phyloP scores from a whole-genome alignment of 2,113 vertebrate genomes.

The Sinocyclocheilus anophthalmus region DNA sequence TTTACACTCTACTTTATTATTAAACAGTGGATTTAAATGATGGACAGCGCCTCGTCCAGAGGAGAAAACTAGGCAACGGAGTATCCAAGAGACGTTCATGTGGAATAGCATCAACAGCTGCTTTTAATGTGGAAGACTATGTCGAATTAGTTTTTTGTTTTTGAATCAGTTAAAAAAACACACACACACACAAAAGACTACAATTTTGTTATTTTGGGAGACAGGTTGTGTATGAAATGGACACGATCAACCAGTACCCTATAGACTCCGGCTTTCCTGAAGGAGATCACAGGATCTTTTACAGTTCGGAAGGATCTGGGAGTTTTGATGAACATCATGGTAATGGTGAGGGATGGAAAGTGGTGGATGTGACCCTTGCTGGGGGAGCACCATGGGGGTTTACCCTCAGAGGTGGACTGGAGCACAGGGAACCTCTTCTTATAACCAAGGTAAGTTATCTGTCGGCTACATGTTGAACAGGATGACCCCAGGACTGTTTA shows the following conservation, averaged over 20 bases:
- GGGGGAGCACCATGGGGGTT: constrained; percentile 96
- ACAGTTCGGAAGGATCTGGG: constrained; percentile 60
- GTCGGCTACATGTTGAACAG: too few relatives aligned
- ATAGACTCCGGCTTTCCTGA: constrained; percentile 58
- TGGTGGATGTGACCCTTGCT: constrained; percentile 83
- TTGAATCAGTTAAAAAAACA: too few relatives aligned
- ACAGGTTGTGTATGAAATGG: constrained; percentile 62
- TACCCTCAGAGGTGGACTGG: constrained; percentile 88
- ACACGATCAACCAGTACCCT: constrained; percentile 65
- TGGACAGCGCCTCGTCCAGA: constrained; percentile 5
- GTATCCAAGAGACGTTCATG: constrained; percentile 1
- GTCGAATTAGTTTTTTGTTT: neutral
- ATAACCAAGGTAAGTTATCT: constrained; percentile 89
- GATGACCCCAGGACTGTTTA: neutral
- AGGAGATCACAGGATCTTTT: constrained; percentile 53
- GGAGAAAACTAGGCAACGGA: constrained; percentile 10
- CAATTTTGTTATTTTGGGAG: neutral
- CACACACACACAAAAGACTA: neutral
- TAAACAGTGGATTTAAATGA: neutral
- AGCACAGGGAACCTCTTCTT: constrained; percentile 88
- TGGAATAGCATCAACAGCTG: neutral
- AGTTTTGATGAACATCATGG: constrained; percentile 68
- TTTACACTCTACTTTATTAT: neutral
- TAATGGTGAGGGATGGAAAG: constrained; percentile 72
- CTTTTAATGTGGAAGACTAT: neutral